These are phyloP conservation scores for Hafferia zeledoni DNA, from an alignment of 2,797 vertebrate genomes.

Conservation along the genomic window DNA sequence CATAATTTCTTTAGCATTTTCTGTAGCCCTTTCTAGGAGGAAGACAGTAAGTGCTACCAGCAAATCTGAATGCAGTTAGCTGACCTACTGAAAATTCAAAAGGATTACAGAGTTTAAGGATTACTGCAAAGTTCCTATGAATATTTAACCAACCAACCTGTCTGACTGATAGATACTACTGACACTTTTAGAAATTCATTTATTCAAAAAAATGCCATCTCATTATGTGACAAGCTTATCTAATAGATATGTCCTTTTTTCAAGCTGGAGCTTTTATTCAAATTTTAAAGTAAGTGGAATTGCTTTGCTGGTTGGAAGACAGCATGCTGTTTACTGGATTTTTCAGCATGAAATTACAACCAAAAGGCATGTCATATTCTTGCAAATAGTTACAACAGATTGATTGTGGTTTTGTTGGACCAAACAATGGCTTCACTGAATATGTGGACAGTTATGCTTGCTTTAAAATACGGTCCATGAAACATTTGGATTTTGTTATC, in stretches of 20 bases:
- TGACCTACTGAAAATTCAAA: background rate
- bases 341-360: background rate
- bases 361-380: background rate
- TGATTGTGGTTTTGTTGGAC: background rate
- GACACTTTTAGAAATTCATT: background rate
- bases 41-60: background rate
- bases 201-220: background rate
- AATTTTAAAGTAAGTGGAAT: background rate
- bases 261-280: background rate
- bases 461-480: background rate
- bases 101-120: background rate
- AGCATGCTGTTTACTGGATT: background rate
- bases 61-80: background rate
- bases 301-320: background rate
- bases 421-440: background rate
- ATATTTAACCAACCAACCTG: background rate
- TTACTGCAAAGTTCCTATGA: background rate
- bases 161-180: background rate
- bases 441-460: background rate
- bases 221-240: background rate
- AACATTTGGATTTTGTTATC: background rate
- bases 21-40: background rate
- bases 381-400: background rate
- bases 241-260: background rate
- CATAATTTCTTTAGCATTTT: background rate